Base-by-base conservation (phyloP, 2,113 vertebrate species). In the Amphilophus citrinellus region DNA sequence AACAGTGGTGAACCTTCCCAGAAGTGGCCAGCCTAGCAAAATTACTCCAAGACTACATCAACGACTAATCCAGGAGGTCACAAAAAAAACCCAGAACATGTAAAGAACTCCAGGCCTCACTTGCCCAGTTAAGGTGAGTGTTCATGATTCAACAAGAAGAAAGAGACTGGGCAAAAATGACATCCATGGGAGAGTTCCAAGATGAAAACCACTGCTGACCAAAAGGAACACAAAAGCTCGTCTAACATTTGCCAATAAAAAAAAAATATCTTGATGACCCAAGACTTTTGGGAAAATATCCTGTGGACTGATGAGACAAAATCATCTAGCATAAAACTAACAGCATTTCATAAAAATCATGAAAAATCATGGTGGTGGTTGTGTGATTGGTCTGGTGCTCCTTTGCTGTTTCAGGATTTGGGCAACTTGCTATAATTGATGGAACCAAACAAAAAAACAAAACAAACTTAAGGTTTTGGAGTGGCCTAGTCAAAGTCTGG, bases 291-390 rank as follows among this genome's bases (percentile, higher is more conserved):
- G 37, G 37, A 37, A 37, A 37, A 37, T 37, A 37, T 37, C 7
- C 8, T 8, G 37, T 37, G 37, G 37, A 39, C 39, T 42, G 9
- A 42, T 2, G 39, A 42, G 10, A 42, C 39, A 42, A 22, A 30
- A 47, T 42, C 42, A 68, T 50, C 14, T 68, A 5, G 42, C 27
- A 24, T 68, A 50, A 18, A 11, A 27, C 15, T 10, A 68, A 68
- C 65, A 68, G 65, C 42, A 68, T 30, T 68, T 68, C 42, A 68
- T 68, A 47, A 27, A 65, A 65, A 65, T 65, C 42, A 65, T 65
- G 24, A 66, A 65, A 7, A 66, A 11, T 42, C 37, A 65, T 42
- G 62, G 20, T 44, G 37, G 39, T 24, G 42, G 7, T 66, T 22
- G 62, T 44, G 37, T 66, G 37, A 66, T 35, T 44, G 62, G 11